Percentiles rank a stretch among this genome's conserved stretches.
Evolutionary conservation across 2,888 invertebrate species (phyloP).

Genomic region (Eilema sororculum): DNA sequence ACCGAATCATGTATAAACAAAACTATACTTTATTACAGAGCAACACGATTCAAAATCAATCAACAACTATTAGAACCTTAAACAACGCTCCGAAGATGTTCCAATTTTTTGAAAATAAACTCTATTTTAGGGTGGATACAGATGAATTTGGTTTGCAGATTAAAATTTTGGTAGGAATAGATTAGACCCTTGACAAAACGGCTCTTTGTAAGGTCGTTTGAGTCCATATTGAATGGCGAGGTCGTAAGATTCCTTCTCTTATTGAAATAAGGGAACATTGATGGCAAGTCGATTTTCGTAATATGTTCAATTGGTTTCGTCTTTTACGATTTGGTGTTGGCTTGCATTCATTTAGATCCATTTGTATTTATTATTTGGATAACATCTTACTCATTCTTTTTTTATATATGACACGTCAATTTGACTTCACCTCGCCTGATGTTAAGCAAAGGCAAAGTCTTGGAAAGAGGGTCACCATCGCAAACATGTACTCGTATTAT

Average conservation of each 20-base stretch:
- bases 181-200: constrained; percentile 53
- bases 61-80: background rate
- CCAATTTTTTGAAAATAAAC: background rate
- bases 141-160: constrained; percentile 16
- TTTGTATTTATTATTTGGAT: no score
- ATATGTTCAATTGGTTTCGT: constrained; percentile 15
- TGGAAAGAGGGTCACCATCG: no score
- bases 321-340: constrained; percentile 11
- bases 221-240: constrained; percentile 54
- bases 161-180: constrained; percentile 19
- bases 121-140: background rate
- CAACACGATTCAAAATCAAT: constrained; percentile 11
- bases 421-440: no score
- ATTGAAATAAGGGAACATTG: constrained; percentile 52
- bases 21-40: background rate
- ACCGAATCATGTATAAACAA: constrained; percentile 14
- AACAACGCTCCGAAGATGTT: background rate
- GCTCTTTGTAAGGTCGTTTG: constrained; percentile 63
- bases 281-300: constrained; percentile 31
- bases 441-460: no score
- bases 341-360: background rate
- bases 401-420: no score
- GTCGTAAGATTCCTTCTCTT: constrained; percentile 52
- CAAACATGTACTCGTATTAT: no score
- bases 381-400: no score